Conservation (phyloP, 2,888 invertebrate species). For the Frankliniella fusca region DNA sequence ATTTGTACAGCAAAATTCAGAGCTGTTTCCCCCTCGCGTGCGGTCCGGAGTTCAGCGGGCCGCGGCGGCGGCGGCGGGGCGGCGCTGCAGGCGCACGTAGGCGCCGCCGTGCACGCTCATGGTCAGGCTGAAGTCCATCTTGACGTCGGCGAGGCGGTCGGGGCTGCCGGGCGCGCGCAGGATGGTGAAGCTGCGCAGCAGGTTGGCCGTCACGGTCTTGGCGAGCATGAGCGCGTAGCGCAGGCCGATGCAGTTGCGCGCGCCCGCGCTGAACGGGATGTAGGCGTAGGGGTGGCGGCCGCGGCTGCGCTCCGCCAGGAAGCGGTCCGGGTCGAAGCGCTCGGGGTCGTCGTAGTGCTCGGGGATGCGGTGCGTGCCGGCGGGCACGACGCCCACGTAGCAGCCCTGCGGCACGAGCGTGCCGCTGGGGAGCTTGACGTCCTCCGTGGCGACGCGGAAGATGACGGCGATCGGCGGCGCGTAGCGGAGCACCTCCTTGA, state of each 20-base stretch:
- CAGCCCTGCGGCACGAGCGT: not conserved
- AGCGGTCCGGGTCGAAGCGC: not conserved
- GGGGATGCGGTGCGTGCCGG: not conserved
- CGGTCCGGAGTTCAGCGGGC: too few species aligned
- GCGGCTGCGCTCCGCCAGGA: not conserved
- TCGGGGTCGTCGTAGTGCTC: not conserved
- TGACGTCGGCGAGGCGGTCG: not conserved
- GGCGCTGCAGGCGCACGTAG: not conserved
- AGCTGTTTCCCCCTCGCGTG: too few species aligned
- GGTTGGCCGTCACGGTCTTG: not conserved
- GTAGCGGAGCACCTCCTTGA: conserved; percentile 6
- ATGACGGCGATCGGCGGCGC: not conserved
- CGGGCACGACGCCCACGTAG: not conserved
- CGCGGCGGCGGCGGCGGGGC: not conserved
- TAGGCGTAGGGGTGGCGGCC: not conserved
- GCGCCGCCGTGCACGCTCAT: not conserved
- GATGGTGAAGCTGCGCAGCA: not conserved
- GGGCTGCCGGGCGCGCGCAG: not conserved
- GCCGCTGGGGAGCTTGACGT: not conserved
- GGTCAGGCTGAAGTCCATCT: not conserved
- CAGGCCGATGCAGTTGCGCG: not conserved
- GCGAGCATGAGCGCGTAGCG: conserved; percentile 1
- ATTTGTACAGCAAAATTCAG: too few species aligned
- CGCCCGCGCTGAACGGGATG: not conserved
- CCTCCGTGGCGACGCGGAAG: not conserved